These are phyloP conservation scores for Lamprologus sp. DNA, from an alignment of 2,113 vertebrate species.

Conservation along the genomic window DNA sequence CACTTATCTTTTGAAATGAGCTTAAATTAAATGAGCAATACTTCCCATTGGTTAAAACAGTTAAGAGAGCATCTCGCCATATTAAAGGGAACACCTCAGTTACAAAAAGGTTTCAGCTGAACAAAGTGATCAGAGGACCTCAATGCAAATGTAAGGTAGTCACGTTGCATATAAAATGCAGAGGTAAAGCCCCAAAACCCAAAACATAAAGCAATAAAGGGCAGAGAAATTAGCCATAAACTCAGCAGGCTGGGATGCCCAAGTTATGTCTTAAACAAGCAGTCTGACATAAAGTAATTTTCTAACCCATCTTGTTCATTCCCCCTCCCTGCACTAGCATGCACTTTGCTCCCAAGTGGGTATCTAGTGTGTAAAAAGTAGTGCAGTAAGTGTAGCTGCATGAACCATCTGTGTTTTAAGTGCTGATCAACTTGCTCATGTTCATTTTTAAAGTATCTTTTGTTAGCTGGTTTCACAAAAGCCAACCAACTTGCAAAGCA, in stretches of 20 bases:
- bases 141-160: background rate
- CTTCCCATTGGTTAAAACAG: conserved; percentile 40
- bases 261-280: conserved; percentile 5
- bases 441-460: conserved; percentile 37
- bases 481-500: conserved; percentile 19
- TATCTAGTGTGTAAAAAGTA: conserved; percentile 25
- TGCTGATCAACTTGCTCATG: conserved; percentile 74
- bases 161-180: background rate
- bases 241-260: conserved; percentile 13
- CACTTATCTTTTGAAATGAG: background rate
- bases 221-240: conserved; percentile 12
- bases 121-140: background rate
- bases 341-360: background rate
- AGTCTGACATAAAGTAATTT: conserved; percentile 2
- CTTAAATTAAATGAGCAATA: background rate
- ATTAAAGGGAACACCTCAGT: conserved; percentile 12
- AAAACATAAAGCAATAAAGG: conserved; percentile 13
- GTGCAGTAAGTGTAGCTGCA: conserved; percentile 48
- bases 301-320: background rate
- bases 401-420: conserved; percentile 56
- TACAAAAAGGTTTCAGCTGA: background rate
- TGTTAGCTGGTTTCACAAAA: conserved; percentile 16
- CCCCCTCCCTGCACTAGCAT: background rate
- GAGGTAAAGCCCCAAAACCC: background rate
- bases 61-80: conserved; percentile 54